Percentiles rank a stretch among this genome's conserved stretches.
These are phyloP conservation scores for Lasiommata megera DNA, from an alignment of 2,888 invertebrate genomes.

Conservation along the genomic window DNA sequence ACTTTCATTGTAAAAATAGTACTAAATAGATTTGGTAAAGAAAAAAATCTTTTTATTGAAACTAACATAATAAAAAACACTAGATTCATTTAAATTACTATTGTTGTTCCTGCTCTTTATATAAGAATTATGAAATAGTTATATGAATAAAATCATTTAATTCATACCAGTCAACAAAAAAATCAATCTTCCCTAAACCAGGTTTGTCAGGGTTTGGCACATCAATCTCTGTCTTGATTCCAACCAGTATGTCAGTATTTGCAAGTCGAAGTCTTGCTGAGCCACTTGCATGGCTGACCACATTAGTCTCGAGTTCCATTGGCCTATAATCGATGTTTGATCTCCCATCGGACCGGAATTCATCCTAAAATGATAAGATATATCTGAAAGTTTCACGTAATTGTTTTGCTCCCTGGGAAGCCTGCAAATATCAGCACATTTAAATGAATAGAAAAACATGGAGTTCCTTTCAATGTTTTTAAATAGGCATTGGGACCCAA, in stretches of 20 bases:
- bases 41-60: too few relatives aligned
- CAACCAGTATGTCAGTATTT: slow-evolving; percentile 96
- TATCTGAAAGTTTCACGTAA: neutral
- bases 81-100: too few relatives aligned
- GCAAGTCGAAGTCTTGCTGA: slow-evolving; percentile 92
- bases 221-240: slow-evolving; percentile 94
- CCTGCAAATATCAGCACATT: too few relatives aligned
- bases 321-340: slow-evolving; percentile 90
- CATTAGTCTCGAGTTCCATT: slow-evolving; percentile 92
- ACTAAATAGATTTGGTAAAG: too few relatives aligned
- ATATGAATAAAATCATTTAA: neutral
- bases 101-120: too few relatives aligned
- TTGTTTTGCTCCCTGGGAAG: too few relatives aligned
- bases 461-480: too few relatives aligned
- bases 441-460: too few relatives aligned
- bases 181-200: slow-evolving; percentile 92
- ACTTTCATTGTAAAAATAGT: too few relatives aligned
- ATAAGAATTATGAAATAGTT: too few relatives aligned
- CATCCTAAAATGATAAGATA: slow-evolving; percentile 81
- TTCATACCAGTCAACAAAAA: slow-evolving; percentile 96
- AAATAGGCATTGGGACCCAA: too few relatives aligned
- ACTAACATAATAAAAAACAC: too few relatives aligned
- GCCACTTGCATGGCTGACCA: slow-evolving; percentile 93
- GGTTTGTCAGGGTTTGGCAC: slow-evolving; percentile 87
- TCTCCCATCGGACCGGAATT: slow-evolving; percentile 92